phyloP scores from a whole-genome alignment of 2,888 invertebrate species.

The Pristionchus exspectatus region DNA sequence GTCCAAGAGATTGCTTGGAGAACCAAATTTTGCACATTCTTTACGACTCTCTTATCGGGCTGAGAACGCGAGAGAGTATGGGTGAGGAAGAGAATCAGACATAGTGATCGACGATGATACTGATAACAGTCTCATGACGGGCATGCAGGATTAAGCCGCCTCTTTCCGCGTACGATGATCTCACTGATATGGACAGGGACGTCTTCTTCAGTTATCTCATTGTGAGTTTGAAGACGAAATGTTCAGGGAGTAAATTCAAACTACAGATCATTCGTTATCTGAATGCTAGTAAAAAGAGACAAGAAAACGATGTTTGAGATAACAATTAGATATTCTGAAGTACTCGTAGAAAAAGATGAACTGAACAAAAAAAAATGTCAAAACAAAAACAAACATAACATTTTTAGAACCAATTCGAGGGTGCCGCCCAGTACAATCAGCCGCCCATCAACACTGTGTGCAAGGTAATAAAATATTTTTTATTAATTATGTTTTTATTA shows the following conservation, averaged over 20 bases:
- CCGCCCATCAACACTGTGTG: not conserved
- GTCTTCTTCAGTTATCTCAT: constrained; percentile 38
- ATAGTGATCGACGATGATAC: not conserved
- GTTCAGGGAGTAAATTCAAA: too few relatives aligned
- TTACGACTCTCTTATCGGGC: too few relatives aligned
- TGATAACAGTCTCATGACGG: not conserved
- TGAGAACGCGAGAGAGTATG: not conserved
- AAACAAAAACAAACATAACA: not conserved
- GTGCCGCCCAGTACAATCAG: constrained; percentile 41
- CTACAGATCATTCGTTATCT: too few relatives aligned
- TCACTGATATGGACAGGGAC: constrained; percentile 1
- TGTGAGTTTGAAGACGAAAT: not conserved
- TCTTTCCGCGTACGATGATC: not conserved
- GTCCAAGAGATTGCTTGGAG: too few relatives aligned
- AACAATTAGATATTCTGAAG: too few relatives aligned
- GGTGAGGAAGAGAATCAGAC: not conserved
- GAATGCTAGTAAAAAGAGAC: too few relatives aligned
- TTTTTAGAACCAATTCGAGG: constrained; percentile 8
- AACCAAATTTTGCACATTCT: too few relatives aligned
- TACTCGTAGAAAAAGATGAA: not conserved
- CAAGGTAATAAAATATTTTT: not conserved
- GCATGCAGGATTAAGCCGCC: constrained; percentile 1
- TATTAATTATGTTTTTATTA: not conserved
- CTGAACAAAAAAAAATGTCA: not conserved
- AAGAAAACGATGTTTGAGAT: not conserved